Evolutionary conservation across 2,888 invertebrate genomes (phyloP).

Genomic region (Clivina fossor): DNA sequence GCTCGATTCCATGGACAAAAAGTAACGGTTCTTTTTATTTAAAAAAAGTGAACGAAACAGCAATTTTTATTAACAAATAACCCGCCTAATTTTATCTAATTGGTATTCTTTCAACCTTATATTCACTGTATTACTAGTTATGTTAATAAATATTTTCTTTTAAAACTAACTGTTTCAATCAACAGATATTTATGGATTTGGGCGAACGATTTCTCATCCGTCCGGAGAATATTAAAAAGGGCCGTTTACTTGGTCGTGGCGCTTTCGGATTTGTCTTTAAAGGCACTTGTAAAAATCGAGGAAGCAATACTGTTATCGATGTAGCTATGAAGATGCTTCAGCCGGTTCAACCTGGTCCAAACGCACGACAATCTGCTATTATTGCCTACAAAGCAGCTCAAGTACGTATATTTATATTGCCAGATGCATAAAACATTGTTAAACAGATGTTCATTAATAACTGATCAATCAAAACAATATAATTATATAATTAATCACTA

Average conservation of each 20-base stretch:
- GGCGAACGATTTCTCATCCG: constrained; percentile 79
- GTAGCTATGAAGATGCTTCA: constrained; percentile 96
- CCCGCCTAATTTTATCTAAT: no score
- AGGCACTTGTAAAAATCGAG: constrained; percentile 67
- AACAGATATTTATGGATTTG: constrained; percentile 83
- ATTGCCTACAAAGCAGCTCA: constrained; percentile 57
- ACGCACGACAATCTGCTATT: constrained; percentile 65
- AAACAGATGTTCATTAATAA: no score
- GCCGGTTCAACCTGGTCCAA: constrained; percentile 83
- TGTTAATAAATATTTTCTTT: constrained; percentile 1
- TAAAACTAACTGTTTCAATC: constrained; percentile 32
- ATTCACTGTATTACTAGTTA: background rate
- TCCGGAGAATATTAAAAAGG: constrained; percentile 77
- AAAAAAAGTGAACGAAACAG: no score
- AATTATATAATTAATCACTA: no score
- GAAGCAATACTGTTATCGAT: constrained; percentile 60
- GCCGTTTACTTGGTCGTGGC: constrained; percentile 84
- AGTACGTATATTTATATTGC: constrained; percentile 1
- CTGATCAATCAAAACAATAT: no score
- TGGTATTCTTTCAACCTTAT: no score
- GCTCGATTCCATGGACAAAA: no score
- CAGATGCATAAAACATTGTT: no score
- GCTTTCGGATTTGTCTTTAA: constrained; percentile 97
- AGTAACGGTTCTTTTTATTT: no score
- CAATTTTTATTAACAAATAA: no score